phyloP scores from a whole-genome alignment of 2,113 vertebrate species.

The Prolemur simus region DNA sequence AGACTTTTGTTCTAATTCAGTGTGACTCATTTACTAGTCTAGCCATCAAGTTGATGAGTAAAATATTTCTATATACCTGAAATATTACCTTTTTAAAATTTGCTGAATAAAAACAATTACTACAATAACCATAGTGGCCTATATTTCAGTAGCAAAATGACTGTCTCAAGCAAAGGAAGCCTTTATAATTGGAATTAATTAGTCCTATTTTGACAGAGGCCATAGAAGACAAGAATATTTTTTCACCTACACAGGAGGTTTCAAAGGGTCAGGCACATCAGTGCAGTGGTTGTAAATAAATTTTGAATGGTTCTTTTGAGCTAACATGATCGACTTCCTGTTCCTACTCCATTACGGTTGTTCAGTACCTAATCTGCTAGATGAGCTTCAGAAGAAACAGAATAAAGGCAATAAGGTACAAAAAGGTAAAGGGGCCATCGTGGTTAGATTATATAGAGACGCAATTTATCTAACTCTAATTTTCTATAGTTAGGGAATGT shows the following conservation, averaged over 20 bases:
- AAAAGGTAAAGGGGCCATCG: background rate
- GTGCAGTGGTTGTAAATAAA: background rate
- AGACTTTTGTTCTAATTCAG: background rate
- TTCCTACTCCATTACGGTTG: background rate
- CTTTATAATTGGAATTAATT: background rate
- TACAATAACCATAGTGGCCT: background rate
- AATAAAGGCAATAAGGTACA: background rate
- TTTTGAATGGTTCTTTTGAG: background rate
- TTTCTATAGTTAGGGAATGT: background rate
- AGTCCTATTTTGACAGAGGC: background rate
- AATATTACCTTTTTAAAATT: background rate
- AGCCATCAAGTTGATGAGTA: background rate
- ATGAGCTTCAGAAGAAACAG: background rate
- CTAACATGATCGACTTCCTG: background rate
- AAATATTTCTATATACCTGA: background rate
- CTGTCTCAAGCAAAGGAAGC: background rate
- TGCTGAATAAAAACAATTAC: background rate
- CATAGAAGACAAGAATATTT: background rate
- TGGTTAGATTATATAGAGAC: background rate
- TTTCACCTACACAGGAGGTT: background rate
- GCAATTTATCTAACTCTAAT: background rate
- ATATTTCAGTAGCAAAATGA: background rate
- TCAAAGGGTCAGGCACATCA: background rate
- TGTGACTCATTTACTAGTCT: background rate
- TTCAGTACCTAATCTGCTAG: background rate